These are phyloP conservation scores for Dicerorhinus sumatrensis DNA, from an alignment of 2,113 vertebrate genomes.

Conservation along the genomic window DNA sequence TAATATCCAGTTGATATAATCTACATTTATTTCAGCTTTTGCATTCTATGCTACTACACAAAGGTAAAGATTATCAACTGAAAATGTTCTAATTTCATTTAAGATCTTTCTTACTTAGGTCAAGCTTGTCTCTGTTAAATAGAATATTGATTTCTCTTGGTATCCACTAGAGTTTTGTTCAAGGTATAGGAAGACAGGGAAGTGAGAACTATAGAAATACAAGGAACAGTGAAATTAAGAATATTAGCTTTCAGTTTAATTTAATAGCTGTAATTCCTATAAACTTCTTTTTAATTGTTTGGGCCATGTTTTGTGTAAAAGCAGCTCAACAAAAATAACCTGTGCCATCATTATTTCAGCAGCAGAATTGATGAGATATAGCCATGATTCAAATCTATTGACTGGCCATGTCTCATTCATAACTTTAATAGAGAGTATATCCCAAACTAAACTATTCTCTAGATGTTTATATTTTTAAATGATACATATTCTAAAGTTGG, in stretches of 20 bases:
- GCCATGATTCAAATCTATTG: slow-evolving; percentile 14
- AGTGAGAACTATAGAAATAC: slow-evolving; percentile 1
- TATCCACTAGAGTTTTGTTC: slow-evolving; percentile 42
- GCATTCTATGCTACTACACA: slow-evolving; percentile 3
- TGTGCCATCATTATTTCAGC: slow-evolving; percentile 9
- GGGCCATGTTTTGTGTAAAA: not conserved
- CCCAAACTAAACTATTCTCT: slow-evolving; percentile 15
- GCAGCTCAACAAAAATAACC: not conserved
- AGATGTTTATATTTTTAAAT: slow-evolving; percentile 41
- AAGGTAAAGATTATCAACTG: not conserved
- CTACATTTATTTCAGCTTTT: slow-evolving; percentile 41
- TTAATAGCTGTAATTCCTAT: slow-evolving; percentile 58
- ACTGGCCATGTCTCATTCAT: not conserved
- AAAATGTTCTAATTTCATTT: slow-evolving; percentile 48
- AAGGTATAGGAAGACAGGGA: slow-evolving; percentile 45
- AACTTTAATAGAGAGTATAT: slow-evolving; percentile 28
- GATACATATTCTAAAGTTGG: slow-evolving; percentile 10
- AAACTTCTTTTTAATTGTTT: slow-evolving; percentile 33
- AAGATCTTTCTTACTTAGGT: slow-evolving; percentile 41
- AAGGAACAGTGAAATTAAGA: slow-evolving; percentile 62
- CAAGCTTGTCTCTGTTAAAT: slow-evolving; percentile 53
- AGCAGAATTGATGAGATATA: slow-evolving; percentile 14
- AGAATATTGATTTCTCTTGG: slow-evolving; percentile 59
- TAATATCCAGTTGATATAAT: slow-evolving; percentile 24
- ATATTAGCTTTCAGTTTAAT: slow-evolving; percentile 3